Conservation (phyloP, 2,888 invertebrate genomes). For the Petrophora chlorosata region DNA sequence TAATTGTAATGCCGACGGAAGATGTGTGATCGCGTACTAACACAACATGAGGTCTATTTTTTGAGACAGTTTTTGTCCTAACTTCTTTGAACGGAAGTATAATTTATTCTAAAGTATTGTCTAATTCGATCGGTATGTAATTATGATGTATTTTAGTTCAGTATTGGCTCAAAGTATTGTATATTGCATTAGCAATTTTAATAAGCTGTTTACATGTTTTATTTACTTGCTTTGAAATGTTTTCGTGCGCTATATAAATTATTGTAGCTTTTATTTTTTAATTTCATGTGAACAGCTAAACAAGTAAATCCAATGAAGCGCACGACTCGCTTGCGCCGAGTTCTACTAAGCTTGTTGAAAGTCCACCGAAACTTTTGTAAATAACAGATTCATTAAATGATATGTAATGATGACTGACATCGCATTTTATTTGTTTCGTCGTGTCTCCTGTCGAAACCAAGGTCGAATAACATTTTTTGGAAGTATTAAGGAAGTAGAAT, state of each 20-base stretch:
- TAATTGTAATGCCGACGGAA: conserved; percentile 23
- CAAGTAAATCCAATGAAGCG: conserved; percentile 33
- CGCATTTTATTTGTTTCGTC: conserved; percentile 55
- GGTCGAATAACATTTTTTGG: no score
- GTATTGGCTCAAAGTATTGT: conserved; percentile 79
- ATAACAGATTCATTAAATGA: conserved; percentile 75
- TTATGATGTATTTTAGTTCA: conserved; percentile 53
- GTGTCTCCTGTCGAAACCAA: no score
- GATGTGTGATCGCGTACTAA: conserved; percentile 24
- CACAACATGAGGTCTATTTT: conserved; percentile 36
- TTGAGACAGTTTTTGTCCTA: conserved; percentile 36
- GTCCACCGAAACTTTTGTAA: conserved; percentile 81
- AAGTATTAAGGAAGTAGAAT: no score
- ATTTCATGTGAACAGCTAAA: conserved; percentile 34
- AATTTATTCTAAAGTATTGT: conserved; percentile 34
- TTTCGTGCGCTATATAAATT: conserved; percentile 16
- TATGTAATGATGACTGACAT: conserved; percentile 71
- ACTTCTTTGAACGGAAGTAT: conserved; percentile 23
- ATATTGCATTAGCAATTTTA: conserved; percentile 37
- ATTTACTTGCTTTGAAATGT: conserved; percentile 23
- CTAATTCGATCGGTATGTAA: conserved; percentile 27
- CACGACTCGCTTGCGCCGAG: conserved; percentile 49
- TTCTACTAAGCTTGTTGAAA: conserved; percentile 59
- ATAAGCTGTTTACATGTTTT: conserved; percentile 37
- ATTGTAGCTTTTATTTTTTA: conserved; percentile 16